Conservation (phyloP, 2,113 vertebrate species). For the Hemichromis elongatus region DNA sequence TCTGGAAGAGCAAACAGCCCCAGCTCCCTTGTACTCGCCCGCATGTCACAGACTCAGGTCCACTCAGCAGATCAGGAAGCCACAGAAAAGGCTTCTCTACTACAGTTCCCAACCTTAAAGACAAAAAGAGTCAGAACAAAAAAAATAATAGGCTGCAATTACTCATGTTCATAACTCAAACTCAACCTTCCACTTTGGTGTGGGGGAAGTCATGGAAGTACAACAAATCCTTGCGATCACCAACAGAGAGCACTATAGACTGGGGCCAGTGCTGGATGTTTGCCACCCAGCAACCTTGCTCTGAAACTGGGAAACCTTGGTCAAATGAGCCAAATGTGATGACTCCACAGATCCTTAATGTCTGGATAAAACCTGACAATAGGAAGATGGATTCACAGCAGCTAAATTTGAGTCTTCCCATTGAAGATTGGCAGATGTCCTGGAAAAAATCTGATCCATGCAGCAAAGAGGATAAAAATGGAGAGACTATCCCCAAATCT, state of each 20-base stretch:
- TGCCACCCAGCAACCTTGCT: conserved; percentile 32
- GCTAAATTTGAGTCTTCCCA: not conserved
- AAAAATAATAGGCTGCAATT: not conserved
- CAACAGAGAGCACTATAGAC: not conserved
- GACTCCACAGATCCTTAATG: not conserved
- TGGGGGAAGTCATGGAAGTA: conserved; percentile 62
- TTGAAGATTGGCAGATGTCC: conserved; percentile 45
- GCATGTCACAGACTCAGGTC: not conserved
- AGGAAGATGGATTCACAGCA: not conserved
- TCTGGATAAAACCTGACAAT: conserved; percentile 16
- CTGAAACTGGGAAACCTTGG: conserved; percentile 29
- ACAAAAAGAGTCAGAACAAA: conserved; percentile 11
- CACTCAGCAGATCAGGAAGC: not conserved
- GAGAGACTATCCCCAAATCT: not conserved
- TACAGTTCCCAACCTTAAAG: not conserved
- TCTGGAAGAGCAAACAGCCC: conserved; percentile 17
- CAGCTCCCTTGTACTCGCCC: not conserved
- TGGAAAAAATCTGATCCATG: conserved; percentile 42
- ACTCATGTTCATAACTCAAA: conserved; percentile 28
- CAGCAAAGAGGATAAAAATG: not conserved
- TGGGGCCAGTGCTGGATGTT: conserved; percentile 63
- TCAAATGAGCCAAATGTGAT: conserved; percentile 9
- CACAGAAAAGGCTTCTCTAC: not conserved
- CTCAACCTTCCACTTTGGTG: conserved; percentile 28
- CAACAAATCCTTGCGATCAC: conserved; percentile 20